Evolutionary conservation across 2,888 invertebrate species (phyloP), one percentile per base, ranked within the genome.

Genomic region (Trichogramma dendrolimi): DNA sequence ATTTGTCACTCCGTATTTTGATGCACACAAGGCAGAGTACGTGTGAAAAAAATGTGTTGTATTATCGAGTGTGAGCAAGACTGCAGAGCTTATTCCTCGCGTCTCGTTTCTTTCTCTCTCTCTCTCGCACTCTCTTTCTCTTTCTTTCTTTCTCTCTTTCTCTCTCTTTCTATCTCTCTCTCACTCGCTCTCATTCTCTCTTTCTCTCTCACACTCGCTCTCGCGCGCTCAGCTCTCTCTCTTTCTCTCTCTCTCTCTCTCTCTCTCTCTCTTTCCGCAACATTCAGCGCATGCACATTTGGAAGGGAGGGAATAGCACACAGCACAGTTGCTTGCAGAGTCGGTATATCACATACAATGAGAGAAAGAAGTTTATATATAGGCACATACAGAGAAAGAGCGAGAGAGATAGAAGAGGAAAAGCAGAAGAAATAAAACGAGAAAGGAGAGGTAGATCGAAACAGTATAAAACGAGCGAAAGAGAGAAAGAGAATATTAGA

Each of bases 11-110:
- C 27, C 27, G 27, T 27, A 27, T 27, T 27, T 27, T 27, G 27
- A 27, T 27, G 27, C 27, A 27, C 27, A 27, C 27, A 2, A 27
- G 27, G 27, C 27, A 27, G 27, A 2, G 27, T 27, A 27, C 2
- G 27, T 27, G 27, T 27, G 27, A 27, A 27, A 27, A 27, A 27
- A 27, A 27, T 27, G 1, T 27, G 27, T 27, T 27, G 27, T 27
- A 27, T 27, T 6, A 14, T 41, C 44, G 14, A 52, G 27, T 47
- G 41, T 61, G n/a, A 11, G 27, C 48, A 11, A 43, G 10, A n/a
- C n/a, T 62, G 60, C 58, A 62, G 58, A 57, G 56, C 52, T 46
- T 54, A 61, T 55, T 47, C 46, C 38, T 10, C 52, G 59, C 59
- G 59, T 65, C 55, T 62, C 61, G 60, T 51, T 46, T 6, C n/a